Percentiles rank a stretch among this genome's conserved stretches.
phyloP scores from a whole-genome alignment of 1,140 invertebrate genomes.

The Diachasma alloeum region DNA sequence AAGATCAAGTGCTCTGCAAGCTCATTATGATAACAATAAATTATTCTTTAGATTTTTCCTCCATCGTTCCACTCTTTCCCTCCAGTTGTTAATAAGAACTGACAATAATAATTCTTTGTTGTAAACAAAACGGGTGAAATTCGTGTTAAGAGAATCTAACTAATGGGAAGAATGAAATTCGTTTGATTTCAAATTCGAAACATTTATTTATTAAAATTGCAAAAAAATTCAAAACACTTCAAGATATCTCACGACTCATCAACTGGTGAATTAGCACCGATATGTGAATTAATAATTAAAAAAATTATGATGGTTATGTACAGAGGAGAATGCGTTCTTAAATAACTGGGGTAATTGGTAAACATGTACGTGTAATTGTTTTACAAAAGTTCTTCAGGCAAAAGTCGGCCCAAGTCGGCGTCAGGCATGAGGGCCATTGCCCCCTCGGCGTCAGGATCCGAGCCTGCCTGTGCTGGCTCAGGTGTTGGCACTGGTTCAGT shows the following conservation, averaged over 20 bases:
- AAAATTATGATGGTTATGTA: not conserved
- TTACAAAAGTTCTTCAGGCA: not conserved
- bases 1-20: not conserved
- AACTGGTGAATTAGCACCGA: not conserved
- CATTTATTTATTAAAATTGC: slow-evolving; percentile 6
- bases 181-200: not conserved
- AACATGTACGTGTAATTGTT: not conserved
- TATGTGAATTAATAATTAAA: not conserved
- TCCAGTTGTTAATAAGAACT: too few relatives aligned
- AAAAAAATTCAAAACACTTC: not conserved
- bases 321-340: not conserved
- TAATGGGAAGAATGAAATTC: too few relatives aligned
- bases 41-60: not conserved
- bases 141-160: too few relatives aligned
- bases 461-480: slow-evolving; percentile 43
- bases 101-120: too few relatives aligned
- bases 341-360: not conserved
- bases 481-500: slow-evolving; percentile 43
- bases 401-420: slow-evolving; percentile 32
- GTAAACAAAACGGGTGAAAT: too few relatives aligned
- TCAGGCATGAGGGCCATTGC: slow-evolving; percentile 42
- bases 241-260: not conserved
- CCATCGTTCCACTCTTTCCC: not conserved
- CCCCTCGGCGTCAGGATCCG: slow-evolving; percentile 54
- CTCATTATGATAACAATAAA: not conserved